These are phyloP conservation scores for Psilopsiagon aymara DNA, from an alignment of 2,113 vertebrate genomes.

Conservation along the genomic window DNA sequence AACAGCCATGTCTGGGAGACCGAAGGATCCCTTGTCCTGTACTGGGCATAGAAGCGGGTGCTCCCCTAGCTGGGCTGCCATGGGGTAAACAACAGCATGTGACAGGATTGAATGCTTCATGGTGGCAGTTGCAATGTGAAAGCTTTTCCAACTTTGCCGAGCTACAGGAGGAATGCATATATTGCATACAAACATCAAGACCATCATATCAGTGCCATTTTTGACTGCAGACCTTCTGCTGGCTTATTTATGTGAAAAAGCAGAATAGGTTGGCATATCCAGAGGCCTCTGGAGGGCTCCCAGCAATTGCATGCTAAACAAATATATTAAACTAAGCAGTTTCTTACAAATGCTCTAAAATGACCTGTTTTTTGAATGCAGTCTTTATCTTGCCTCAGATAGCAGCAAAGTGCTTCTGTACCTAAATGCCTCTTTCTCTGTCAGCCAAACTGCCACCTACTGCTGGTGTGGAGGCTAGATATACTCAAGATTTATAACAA, in stretches of 20 bases:
- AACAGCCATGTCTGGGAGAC: neutral
- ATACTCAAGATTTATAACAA: neutral
- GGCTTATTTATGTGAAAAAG: neutral
- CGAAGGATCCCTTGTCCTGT: neutral
- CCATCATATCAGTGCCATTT: neutral
- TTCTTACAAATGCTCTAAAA: neutral
- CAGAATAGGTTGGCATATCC: neutral
- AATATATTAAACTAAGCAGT: neutral
- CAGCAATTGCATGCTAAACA: neutral
- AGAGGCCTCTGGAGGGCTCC: neutral
- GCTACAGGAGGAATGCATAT: neutral
- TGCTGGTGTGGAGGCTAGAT: neutral
- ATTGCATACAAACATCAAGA: neutral
- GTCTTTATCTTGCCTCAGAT: neutral
- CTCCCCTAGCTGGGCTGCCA: neutral
- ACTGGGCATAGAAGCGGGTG: rapidly evolving
- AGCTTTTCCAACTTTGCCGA: neutral
- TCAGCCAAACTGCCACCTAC: neutral
- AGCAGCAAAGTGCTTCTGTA: neutral
- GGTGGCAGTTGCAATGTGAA: neutral
- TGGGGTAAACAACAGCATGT: neutral
- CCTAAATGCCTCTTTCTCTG: neutral
- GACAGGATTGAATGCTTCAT: rapidly evolving
- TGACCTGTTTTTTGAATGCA: neutral
- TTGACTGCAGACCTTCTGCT: neutral